A percentile compares a stretch with the other conserved stretches of the same genome.
Conservation (phyloP, 2,797 vertebrate genomes). For the Denticeps clupeoides region DNA sequence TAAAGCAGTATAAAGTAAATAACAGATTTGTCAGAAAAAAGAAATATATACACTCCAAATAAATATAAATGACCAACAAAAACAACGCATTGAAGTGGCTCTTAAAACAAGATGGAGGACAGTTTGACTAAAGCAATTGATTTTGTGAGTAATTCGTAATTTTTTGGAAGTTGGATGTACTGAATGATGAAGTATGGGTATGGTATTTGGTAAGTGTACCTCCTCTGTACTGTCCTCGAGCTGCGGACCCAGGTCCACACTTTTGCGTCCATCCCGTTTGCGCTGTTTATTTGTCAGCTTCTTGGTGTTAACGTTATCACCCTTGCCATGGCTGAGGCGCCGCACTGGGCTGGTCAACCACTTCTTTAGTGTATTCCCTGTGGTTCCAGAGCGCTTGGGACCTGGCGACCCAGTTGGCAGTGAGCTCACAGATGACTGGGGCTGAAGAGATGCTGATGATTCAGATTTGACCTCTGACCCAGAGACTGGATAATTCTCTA, state of each 20-base stretch:
- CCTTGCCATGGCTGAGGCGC: constrained; percentile 81
- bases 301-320: constrained; percentile 69
- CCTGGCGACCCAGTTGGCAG: constrained; percentile 82
- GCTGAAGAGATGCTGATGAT: constrained; percentile 82
- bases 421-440: constrained; percentile 82
- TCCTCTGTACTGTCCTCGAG: constrained; percentile 81
- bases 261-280: constrained; percentile 66
- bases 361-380: constrained; percentile 86
- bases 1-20: too few relatives aligned
- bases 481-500: constrained; percentile 74
- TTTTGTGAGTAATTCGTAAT: too few relatives aligned
- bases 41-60: too few relatives aligned
- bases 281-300: constrained; percentile 64
- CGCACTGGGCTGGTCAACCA: constrained; percentile 90
- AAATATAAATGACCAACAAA: too few relatives aligned
- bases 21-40: too few relatives aligned
- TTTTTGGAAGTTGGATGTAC: too few relatives aligned
- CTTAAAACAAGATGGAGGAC: too few relatives aligned
- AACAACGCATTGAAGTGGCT: too few relatives aligned
- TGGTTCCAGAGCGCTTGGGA: constrained; percentile 84
- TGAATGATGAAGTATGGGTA: too few relatives aligned
- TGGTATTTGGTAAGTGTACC: too few relatives aligned
- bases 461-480: constrained; percentile 79
- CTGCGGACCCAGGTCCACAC: constrained; percentile 70
- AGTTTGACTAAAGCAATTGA: too few relatives aligned